Percentiles rank a stretch among this genome's conserved stretches.
These are phyloP conservation scores for Euwallacea fornicatus DNA, from an alignment of 1,140 invertebrate species.

Conservation along the genomic window DNA sequence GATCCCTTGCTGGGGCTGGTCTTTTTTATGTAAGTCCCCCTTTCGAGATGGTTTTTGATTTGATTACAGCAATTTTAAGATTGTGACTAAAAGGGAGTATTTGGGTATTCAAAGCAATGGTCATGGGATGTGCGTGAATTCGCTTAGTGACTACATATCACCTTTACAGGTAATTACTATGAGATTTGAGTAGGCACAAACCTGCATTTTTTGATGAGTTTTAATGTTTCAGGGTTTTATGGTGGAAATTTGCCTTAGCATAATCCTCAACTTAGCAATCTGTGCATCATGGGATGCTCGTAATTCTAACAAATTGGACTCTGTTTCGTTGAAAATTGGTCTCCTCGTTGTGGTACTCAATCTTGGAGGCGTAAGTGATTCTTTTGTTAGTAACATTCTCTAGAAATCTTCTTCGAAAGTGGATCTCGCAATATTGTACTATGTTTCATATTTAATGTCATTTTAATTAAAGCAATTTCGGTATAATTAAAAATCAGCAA, in stretches of 20 bases:
- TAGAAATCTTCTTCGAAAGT: no score
- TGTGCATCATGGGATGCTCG: slow-evolving; percentile 56
- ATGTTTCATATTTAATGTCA: no score
- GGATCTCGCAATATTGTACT: no score
- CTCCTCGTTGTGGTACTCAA: slow-evolving; percentile 53
- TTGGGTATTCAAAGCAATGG: slow-evolving; percentile 14
- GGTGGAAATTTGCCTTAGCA: slow-evolving; percentile 53
- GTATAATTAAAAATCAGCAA: no score
- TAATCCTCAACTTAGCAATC: slow-evolving; percentile 55
- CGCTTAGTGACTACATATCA: slow-evolving; percentile 29
- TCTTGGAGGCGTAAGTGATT: slow-evolving; percentile 51
- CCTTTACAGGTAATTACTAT: slow-evolving; percentile 38
- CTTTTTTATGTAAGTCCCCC: slow-evolving; percentile 57
- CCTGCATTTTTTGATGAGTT: not conserved
- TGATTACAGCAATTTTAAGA: slow-evolving; percentile 30
- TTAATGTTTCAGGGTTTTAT: slow-evolving; percentile 48
- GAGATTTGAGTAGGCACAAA: not conserved
- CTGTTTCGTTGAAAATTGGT: slow-evolving; percentile 57
- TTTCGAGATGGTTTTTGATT: not conserved
- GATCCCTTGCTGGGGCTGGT: slow-evolving; percentile 67
- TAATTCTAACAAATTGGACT: slow-evolving; percentile 53
- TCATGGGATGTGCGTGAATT: slow-evolving; percentile 35
- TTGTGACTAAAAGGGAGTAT: slow-evolving; percentile 39
- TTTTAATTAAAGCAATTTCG: no score
- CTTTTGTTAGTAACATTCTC: not conserved